Percentiles rank a stretch among this genome's conserved stretches.
Evolutionary conservation across 2,888 invertebrate genomes (phyloP).

Genomic region (Flexamia atlantica): DNA sequence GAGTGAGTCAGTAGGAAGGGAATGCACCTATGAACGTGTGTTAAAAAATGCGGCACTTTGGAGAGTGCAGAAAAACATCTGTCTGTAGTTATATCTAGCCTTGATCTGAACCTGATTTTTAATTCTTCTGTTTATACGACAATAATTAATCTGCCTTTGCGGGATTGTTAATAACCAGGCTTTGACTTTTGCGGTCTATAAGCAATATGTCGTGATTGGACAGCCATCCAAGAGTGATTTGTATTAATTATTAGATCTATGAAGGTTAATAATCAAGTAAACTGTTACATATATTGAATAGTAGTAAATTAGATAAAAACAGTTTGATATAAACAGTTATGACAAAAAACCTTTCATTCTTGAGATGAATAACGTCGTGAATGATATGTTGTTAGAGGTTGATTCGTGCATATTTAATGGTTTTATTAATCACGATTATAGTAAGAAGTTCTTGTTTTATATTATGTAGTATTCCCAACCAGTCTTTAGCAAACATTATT

Average conservation of each 20-base stretch:
- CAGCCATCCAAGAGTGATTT: neutral
- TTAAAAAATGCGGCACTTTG: slow-evolving; percentile 10
- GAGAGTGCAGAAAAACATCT: neutral
- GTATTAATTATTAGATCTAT: neutral
- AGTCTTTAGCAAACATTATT: no score
- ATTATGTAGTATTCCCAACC: no score
- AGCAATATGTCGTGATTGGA: neutral
- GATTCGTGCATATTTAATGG: no score
- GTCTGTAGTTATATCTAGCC: neutral
- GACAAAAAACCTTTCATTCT: neutral
- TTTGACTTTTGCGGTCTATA: neutral
- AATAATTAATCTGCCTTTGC: slow-evolving; percentile 11
- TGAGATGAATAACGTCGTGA: no score
- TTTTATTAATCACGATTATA: no score
- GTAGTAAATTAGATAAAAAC: no score
- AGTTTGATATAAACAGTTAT: neutral
- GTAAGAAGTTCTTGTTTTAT: no score
- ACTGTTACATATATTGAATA: neutral
- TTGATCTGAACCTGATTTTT: slow-evolving; percentile 11
- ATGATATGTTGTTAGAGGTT: no score
- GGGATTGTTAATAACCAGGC: neutral
- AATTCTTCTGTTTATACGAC: slow-evolving; percentile 15
- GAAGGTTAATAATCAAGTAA: neutral
- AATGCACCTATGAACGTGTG: neutral
- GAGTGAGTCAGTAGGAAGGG: slow-evolving; percentile 20